Percentiles rank a stretch among this genome's conserved stretches.
These are phyloP conservation scores for Dascillus cervinus DNA, from an alignment of 2,888 invertebrate genomes.

Conservation along the genomic window DNA sequence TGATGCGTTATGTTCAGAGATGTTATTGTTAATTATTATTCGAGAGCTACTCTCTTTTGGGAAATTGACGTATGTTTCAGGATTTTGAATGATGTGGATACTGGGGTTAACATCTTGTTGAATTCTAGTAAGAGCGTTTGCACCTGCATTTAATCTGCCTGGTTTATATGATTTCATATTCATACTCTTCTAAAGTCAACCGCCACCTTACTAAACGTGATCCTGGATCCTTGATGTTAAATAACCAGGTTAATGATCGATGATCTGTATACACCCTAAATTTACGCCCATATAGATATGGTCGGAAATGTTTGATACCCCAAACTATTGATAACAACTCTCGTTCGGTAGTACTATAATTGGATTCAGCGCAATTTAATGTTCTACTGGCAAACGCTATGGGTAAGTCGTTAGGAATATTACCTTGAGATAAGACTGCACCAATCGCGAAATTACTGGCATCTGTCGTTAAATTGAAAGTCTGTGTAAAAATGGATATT, in stretches of 20 bases:
- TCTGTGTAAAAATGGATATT: too few relatives aligned
- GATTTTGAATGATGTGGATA: too few relatives aligned
- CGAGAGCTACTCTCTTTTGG: too few relatives aligned
- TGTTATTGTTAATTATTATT: too few relatives aligned
- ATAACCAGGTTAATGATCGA: constrained; percentile 16
- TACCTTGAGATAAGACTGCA: too few relatives aligned
- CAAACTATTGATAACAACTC: constrained; percentile 19
- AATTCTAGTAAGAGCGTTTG: constrained; percentile 9
- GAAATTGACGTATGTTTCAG: too few relatives aligned
- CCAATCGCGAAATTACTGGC: too few relatives aligned
- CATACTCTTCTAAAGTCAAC: constrained; percentile 8
- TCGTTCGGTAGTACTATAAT: constrained; percentile 21
- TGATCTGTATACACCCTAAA: constrained; percentile 19
- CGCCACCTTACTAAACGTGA: constrained; percentile 5
- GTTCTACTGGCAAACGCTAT: constrained; percentile 19
- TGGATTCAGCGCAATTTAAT: constrained; percentile 18
- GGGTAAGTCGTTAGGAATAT: too few relatives aligned
- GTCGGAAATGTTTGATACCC: constrained; percentile 19
- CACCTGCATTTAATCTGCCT: constrained; percentile 9
- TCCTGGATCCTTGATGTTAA: constrained; percentile 6
- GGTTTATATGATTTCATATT: constrained; percentile 10
- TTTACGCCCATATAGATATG: constrained; percentile 17
- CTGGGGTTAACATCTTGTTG: too few relatives aligned
- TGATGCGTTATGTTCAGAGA: too few relatives aligned
- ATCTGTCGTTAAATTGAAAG: too few relatives aligned